Base-by-base conservation (phyloP, 1,140 invertebrate genomes). In the Caenorhabditis brenneri region DNA sequence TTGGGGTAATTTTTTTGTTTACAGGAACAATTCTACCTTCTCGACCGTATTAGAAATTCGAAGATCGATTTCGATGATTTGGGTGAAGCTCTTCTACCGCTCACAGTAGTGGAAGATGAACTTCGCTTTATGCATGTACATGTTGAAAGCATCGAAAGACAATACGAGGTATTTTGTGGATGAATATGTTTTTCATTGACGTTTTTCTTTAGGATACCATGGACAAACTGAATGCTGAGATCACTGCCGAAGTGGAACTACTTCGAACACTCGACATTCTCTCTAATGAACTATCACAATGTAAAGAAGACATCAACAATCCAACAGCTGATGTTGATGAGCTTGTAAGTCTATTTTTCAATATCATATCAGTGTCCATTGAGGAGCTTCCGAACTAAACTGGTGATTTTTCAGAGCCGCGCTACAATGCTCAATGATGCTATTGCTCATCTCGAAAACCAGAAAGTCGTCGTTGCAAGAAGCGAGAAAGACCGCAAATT, bases 81-180 rank as follows among this genome's bases (percentile, higher is more conserved):
- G 16, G 84, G 79, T 19, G 53, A 84, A 46, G 55, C 86, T 29
- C 60, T 86, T 19, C 42, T 81, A 9, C 86, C 86, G n/a, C 65
- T 87, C 39, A 80, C 31, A 49, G 27, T 79, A 16, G 79, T 42
- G 10, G 79, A 46, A 12, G 53, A 82, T 29, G 86, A 87, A 22
- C 46, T 85, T 22, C 86, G 87, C 31, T 87, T 87, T 74, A 58
- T 87, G 27, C 55, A 80, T 15, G 87, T 87, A 4, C 86, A 87
- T 22, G 60, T 88, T 15, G 87, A 88, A 79, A 79, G 79, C 31
- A 48, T 84, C 16, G 88, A 88, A 60, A 46, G 42, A n/a, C 42
- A 69, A 24, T 82, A 85, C 55, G 85, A 81, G 85, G 80, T 86
- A n/a, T 19, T 10, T 65, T 4, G 12, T 10, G 0, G 16, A 4